Percentiles rank a stretch among this genome's conserved stretches.
These are phyloP conservation scores for Lates japonicus DNA, from an alignment of 2,797 vertebrate species.

Conservation along the genomic window DNA sequence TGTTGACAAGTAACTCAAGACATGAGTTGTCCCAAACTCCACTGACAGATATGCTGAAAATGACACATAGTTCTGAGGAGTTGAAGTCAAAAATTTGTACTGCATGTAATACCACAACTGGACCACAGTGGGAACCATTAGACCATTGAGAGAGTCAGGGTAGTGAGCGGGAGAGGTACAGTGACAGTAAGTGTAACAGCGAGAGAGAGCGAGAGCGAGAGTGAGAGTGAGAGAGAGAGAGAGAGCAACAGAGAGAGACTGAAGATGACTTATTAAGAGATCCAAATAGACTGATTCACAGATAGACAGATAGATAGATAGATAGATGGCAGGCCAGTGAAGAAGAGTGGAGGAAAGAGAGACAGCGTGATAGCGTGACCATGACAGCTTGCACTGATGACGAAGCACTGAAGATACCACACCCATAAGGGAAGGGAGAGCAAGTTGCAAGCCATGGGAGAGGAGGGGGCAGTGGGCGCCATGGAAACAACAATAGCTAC, in stretches of 20 bases:
- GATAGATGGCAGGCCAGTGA: conserved; percentile 42
- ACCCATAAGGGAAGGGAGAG: conserved; percentile 51
- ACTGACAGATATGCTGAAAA: conserved; percentile 60
- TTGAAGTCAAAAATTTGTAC: conserved; percentile 55
- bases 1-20: conserved; percentile 57
- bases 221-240: conserved; percentile 62
- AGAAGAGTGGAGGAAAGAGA: conserved; percentile 55
- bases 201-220: conserved; percentile 56
- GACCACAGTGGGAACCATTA: conserved; percentile 74
- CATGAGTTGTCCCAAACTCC: conserved; percentile 61
- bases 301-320: conserved; percentile 19
- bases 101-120: conserved; percentile 73
- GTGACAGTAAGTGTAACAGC: conserved; percentile 66
- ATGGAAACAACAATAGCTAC: conserved; percentile 70
- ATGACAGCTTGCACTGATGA: conserved; percentile 72
- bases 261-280: conserved; percentile 62
- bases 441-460: conserved; percentile 59
- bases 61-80: conserved; percentile 65
- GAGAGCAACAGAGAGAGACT: conserved; percentile 38
- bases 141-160: conserved; percentile 66
- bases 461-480: conserved; percentile 47
- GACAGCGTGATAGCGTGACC: conserved; percentile 68
- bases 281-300: conserved; percentile 39
- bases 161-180: conserved; percentile 70
- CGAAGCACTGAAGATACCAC: conserved; percentile 64